Conservation (phyloP, 2,888 invertebrate genomes). For the Drosophila setosimentum region DNA sequence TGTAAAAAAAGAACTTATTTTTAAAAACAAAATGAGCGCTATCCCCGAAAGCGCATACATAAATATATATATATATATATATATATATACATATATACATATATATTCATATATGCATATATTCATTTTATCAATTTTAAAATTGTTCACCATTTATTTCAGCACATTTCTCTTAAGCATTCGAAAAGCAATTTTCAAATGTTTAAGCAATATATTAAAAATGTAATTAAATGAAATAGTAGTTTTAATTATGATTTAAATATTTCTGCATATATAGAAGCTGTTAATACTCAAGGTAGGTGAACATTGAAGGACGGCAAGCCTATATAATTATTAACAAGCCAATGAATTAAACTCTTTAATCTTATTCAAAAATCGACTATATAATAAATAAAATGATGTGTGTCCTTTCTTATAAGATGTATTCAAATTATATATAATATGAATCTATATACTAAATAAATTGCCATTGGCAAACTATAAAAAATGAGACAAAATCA, state of each 20-base stretch:
- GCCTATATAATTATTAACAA: too few relatives aligned
- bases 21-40: conserved; percentile 56
- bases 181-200: not conserved
- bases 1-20: conserved; percentile 45
- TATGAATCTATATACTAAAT: not conserved
- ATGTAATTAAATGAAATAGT: not conserved
- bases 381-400: not conserved
- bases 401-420: not conserved
- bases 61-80: not conserved
- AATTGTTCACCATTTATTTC: not conserved
- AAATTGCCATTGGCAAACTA: not conserved
- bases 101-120: not conserved
- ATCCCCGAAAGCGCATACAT: conserved; percentile 40
- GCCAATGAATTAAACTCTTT: too few relatives aligned
- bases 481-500: not conserved
- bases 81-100: not conserved
- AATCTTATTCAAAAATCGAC: not conserved
- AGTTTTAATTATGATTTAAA: not conserved
- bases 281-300: too few relatives aligned
- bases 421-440: not conserved
- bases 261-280: too few relatives aligned
- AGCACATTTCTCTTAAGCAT: not conserved
- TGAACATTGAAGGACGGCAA: too few relatives aligned
- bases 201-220: not conserved
- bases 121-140: too few relatives aligned